Percentiles rank a stretch among this genome's conserved stretches.
Evolutionary conservation across 92 coral and sea anemone species (phyloP).

Genomic region (Galaxea fascicularis): DNA sequence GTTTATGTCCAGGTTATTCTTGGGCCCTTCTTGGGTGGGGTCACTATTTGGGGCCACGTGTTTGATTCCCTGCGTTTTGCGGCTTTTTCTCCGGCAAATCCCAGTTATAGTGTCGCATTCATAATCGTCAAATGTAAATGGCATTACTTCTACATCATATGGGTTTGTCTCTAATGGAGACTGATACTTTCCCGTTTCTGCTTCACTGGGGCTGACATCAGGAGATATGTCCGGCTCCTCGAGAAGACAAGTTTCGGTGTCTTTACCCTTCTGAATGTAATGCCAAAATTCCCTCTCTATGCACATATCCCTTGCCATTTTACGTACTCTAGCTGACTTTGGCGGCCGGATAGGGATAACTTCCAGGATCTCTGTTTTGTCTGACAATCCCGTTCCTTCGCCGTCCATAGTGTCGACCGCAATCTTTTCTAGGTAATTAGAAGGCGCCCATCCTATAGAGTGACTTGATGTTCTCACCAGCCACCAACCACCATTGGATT

Average conservation of each 20-base stretch:
- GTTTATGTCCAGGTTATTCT: not conserved
- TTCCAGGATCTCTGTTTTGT: not conserved
- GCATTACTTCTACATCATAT: not conserved
- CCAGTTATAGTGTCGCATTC: conserved; percentile 3
- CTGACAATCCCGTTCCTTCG: not conserved
- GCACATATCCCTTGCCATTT: conserved; percentile 47
- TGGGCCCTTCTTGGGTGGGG: not conserved
- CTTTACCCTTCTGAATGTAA: conserved; percentile 45
- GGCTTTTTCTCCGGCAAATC: conserved; percentile 19
- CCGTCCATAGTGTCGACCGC: not conserved
- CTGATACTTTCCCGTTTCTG: not conserved
- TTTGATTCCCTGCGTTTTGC: not conserved
- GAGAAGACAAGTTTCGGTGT: conserved; percentile 33
- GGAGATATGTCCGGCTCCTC: not conserved
- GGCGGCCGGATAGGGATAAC: conserved; percentile 63
- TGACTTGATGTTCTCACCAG: conserved; percentile 79
- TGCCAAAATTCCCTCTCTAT: conserved; percentile 61
- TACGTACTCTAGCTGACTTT: conserved; percentile 53
- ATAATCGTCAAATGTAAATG: conserved; percentile 18
- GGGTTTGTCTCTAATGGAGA: not conserved
- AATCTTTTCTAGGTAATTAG: conserved; percentile 80
- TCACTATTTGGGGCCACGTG: not conserved
- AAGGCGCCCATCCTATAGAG: conserved; percentile 97
- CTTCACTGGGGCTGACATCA: not conserved
- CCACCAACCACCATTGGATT: conserved; percentile 97